Base-by-base conservation (phyloP, 2,113 vertebrate genomes). In the Phylloscopus whistleri region DNA sequence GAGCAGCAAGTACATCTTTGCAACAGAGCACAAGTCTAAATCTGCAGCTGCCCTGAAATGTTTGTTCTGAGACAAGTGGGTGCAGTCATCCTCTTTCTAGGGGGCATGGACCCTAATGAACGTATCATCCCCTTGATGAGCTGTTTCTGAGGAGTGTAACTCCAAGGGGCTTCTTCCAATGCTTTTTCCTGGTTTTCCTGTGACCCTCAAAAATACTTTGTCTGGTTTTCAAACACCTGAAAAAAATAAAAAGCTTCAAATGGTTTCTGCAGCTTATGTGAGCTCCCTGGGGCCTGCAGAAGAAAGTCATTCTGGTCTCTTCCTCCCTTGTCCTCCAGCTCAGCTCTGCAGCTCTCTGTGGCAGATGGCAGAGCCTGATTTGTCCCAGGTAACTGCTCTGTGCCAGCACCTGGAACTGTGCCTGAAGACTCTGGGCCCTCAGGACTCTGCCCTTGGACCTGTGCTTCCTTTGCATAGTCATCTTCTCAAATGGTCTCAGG, bases 341-440 rank as follows among this genome's bases (percentile, higher is more conserved):
- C 81, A 87, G 90, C 78, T 94, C 84, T 89, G 73, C 82, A 90
- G 79, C 43, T 90, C 72, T 22, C 52, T 33, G 39, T 90, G 68
- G 76, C 96, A 97, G 96, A 97, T 93, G 96, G 92, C 80, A 92
- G 59, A 90, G 46, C 39, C 68, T 55, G 27, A 53, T 89, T 90
- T 94, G 60, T 93, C 92, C 83, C 90, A 86, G 60, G 72, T 55
- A 92, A 53, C 83, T 24, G 15, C 51, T 88, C 33, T 44, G 55
- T 93, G 80, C 79, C 93, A 93, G 72, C 48, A 55, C 35, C 51
- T 94, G 96, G 94, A 92, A 35, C 26, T 90, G 43, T 94, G 92
- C 95, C 88, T 56, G 3, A 46, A 90, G 68, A 76, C 51, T 60
- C 43, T 63, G 72, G 59, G 92, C 39, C 33, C 67, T 85, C 55